Base-by-base conservation (phyloP, 2,888 invertebrate species). In the Trachelus iudaicus region DNA sequence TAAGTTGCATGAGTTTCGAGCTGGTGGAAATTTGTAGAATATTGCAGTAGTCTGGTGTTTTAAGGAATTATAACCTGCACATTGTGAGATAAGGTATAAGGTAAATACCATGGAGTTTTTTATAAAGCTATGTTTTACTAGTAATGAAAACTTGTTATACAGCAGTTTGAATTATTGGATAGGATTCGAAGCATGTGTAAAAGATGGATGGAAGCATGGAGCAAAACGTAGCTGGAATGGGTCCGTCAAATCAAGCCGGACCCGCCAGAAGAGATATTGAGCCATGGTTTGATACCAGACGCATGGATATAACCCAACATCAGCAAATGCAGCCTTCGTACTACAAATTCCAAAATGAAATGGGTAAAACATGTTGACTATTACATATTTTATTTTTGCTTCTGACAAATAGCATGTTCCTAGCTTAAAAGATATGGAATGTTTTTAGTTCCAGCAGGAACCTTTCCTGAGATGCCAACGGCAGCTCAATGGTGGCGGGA, bases 401-500 rank as follows among this genome's bases (percentile, higher is more conserved):
- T 33, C 9, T 71, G 23, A 34, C 2, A 11, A 71, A 30, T 33
- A 34, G 71, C 3, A 31, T 71, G 31, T 71, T 30, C 71, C 6
- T 9, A 15, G 31, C 11, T 33, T 30, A 15, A 33, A 71, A 34
- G 4, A 30, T 71, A 71, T 30, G 71, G 2, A 23, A 15, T 31
- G 30, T 30, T 30, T 30, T 3, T 34, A 74, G 74, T 74, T 34
- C 74, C 74, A 0, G 23, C 78, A 56, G 73, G 68, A 15, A 76
- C 76, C 40, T 78, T 78, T 23, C 34, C 73, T 2, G 78, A 78
- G 71, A 76, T 78, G 76, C 78, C 78, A 31, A 78, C 78, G 11
- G 78, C 78, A 34, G 78, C 78, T n/a, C 78, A 78, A 37, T 78
- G 78, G 78, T 78, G 78, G 78, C 40, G 78, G 9, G 78, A 76